These are phyloP conservation scores for Palloptera scutellata DNA, from an alignment of 2,888 invertebrate genomes.

Conservation along the genomic window DNA sequence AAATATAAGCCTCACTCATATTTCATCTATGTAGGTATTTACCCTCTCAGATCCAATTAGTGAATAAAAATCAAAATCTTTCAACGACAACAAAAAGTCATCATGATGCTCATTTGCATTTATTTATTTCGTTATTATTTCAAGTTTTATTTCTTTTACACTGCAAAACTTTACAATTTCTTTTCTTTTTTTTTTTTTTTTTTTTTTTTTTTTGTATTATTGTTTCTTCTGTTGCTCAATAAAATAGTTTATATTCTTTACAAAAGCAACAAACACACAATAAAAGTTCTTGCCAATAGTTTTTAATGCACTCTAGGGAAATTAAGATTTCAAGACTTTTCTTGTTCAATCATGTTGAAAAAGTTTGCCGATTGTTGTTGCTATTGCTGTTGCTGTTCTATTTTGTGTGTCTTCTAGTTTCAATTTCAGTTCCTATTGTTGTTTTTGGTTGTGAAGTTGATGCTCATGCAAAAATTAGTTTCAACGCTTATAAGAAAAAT, in stretches of 20 bases:
- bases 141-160: constrained; percentile 1
- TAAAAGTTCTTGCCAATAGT: constrained; percentile 11
- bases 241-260: too few relatives aligned
- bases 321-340: constrained; percentile 27
- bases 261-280: too few relatives aligned
- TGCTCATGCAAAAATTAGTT: not conserved
- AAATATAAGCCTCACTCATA: too few relatives aligned
- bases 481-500: constrained; percentile 10
- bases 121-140: not conserved
- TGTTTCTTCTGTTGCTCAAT: constrained; percentile 12
- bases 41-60: too few relatives aligned
- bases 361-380: constrained; percentile 8
- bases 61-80: too few relatives aligned
- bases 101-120: too few relatives aligned
- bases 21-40: too few relatives aligned
- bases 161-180: not conserved
- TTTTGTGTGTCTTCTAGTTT: not conserved
- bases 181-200: constrained; percentile 2
- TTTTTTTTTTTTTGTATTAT: constrained; percentile 18
- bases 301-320: constrained; percentile 32
- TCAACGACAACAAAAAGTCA: too few relatives aligned
- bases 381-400: not conserved
- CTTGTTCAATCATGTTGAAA: constrained; percentile 18
- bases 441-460: constrained; percentile 13
- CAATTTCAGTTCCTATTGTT: constrained; percentile 4